These are phyloP conservation scores for Kryptolebias marmoratus DNA, from an alignment of 2,113 vertebrate species.

Conservation along the genomic window DNA sequence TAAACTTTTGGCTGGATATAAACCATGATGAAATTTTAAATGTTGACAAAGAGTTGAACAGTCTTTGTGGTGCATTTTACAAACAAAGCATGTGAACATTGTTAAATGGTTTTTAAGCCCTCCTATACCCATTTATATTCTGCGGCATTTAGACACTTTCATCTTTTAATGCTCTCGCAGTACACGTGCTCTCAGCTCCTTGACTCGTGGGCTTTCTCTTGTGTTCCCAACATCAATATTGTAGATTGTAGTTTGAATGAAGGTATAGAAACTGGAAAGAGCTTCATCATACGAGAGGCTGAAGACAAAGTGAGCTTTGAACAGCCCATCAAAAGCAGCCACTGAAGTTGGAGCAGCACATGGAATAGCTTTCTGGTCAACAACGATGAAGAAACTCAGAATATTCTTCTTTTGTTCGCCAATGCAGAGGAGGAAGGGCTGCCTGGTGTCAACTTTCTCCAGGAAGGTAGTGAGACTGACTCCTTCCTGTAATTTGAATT, in stretches of 20 bases:
- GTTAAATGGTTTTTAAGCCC: not conserved
- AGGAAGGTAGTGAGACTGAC: too few species aligned
- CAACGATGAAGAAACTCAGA: not conserved
- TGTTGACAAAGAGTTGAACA: not conserved
- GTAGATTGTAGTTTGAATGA: not conserved
- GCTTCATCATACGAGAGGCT: slow-evolving; percentile 10
- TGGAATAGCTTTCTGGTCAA: not conserved
- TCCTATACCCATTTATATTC: not conserved
- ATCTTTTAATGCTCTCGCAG: not conserved
- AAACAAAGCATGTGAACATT: not conserved
- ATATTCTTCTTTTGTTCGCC: not conserved
- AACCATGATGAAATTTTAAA: slow-evolving; percentile 3
- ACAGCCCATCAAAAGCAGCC: not conserved
- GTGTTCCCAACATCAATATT: slow-evolving; percentile 4
- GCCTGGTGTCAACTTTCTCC: not conserved
- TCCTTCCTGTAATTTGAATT: too few species aligned
- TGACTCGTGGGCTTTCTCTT: not conserved
- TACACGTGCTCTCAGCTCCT: not conserved
- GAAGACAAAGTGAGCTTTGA: not conserved
- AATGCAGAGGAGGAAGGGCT: not conserved
- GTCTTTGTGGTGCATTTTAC: not conserved
- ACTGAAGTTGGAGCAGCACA: not conserved
- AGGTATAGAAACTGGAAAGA: not conserved
- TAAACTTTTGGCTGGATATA: slow-evolving; percentile 4
- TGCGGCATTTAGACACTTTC: too few species aligned